Percentiles rank a stretch among this genome's conserved stretches.
These are phyloP conservation scores for Chaetophractus vellerosus DNA, from an alignment of 2,797 vertebrate species.

Conservation along the genomic window DNA sequence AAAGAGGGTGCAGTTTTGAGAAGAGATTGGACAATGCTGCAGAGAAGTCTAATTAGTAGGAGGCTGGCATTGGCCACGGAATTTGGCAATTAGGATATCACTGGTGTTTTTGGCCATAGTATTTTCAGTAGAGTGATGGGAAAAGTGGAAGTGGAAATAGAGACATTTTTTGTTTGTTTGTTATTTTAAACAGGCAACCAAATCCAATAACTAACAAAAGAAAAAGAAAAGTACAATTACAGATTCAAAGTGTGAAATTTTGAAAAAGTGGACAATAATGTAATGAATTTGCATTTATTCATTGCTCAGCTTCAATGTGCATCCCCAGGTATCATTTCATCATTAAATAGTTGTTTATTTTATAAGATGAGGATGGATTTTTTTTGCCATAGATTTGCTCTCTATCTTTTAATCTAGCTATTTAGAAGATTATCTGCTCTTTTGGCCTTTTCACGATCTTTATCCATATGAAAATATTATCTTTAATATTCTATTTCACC, in stretches of 20 bases:
- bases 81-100: neutral
- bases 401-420: neutral
- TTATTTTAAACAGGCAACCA: neutral
- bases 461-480: too few relatives aligned
- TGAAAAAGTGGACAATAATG: neutral
- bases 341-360: constrained; percentile 3
- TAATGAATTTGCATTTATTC: neutral
- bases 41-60: neutral
- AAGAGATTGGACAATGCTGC: neutral
- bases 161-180: neutral
- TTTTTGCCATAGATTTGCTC: neutral
- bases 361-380: neutral
- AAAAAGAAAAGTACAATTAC: neutral
- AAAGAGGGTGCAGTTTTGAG: neutral
- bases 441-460: too few relatives aligned
- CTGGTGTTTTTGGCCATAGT: neutral
- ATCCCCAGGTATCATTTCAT: neutral
- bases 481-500: neutral
- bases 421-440: neutral
- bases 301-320: neutral
- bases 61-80: neutral
- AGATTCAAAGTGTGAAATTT: neutral
- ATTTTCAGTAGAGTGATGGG: neutral
- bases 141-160: neutral
- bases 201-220: too few relatives aligned